Conservation (phyloP, 1,140 invertebrate genomes). For the Dreissena polymorpha region DNA sequence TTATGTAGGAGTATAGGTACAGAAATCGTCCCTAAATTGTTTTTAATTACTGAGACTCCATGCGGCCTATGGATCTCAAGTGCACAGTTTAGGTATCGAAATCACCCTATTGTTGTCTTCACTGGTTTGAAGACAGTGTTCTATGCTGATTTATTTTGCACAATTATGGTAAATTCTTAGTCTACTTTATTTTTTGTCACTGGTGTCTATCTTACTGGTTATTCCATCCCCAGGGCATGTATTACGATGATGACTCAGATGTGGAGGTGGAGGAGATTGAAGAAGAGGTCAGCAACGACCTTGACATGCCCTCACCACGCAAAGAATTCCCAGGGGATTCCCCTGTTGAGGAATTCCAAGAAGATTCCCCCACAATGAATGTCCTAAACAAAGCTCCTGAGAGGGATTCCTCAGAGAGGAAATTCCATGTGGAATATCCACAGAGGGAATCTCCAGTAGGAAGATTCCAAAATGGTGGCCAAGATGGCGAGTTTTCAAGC, state of each 20-base stretch:
- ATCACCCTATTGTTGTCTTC: no score
- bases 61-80: no score
- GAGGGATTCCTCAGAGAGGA: not conserved
- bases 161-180: no score
- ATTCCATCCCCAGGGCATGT: slow-evolving; percentile 13
- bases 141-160: no score
- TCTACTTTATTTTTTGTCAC: no score
- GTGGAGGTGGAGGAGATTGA: slow-evolving; percentile 43
- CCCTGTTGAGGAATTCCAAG: not conserved
- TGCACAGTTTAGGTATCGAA: no score
- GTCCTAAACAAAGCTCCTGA: not conserved
- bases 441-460: not conserved
- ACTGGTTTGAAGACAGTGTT: no score
- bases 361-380: not conserved
- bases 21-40: no score
- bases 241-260: slow-evolving; percentile 23
- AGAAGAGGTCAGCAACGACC: slow-evolving; percentile 20
- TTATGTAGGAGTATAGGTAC: no score
- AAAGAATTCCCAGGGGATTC: not conserved
- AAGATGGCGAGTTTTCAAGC: not conserved
- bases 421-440: not conserved
- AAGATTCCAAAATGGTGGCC: not conserved
- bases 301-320: not conserved
- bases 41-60: no score
- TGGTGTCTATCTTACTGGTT: not conserved